Evolutionary conservation across 2,888 invertebrate genomes (phyloP).

Genomic region (Ommatoiulus sabulosus): DNA sequence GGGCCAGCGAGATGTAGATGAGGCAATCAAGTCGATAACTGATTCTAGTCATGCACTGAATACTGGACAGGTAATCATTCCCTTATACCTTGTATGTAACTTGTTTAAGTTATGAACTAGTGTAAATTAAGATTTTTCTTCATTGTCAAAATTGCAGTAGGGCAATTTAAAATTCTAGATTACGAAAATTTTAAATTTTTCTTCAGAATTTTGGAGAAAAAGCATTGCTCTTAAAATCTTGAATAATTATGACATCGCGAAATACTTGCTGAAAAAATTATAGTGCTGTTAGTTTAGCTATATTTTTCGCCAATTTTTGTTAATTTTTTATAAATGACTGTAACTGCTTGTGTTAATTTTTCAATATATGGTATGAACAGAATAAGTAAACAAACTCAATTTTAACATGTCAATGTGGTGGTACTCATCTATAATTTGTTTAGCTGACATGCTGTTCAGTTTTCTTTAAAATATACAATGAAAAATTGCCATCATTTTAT

Average conservation of each 20-base stretch:
- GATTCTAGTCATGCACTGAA: constrained; percentile 77
- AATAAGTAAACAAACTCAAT: not conserved
- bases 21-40: constrained; percentile 84
- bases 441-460: not conserved
- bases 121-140: not conserved
- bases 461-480: not conserved
- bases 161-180: too few species aligned
- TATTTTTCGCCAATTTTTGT: too few species aligned
- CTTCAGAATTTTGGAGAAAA: not conserved
- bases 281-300: too few species aligned
- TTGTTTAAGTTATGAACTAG: not conserved
- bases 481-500: constrained; percentile 18
- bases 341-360: not conserved
- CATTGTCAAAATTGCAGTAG: not conserved
- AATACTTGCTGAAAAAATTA: too few species aligned
- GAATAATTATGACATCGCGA: too few species aligned
- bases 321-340: not conserved
- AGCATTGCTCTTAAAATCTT: too few species aligned
- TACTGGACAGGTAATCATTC: constrained; percentile 66
- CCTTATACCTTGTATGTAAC: not conserved
- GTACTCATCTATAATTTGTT: not conserved
- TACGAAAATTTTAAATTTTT: too few species aligned
- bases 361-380: not conserved
- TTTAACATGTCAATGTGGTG: not conserved
- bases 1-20: constrained; percentile 93